Base-by-base conservation (phyloP, 2,797 vertebrate genomes). In the Garrulus glandarius region DNA sequence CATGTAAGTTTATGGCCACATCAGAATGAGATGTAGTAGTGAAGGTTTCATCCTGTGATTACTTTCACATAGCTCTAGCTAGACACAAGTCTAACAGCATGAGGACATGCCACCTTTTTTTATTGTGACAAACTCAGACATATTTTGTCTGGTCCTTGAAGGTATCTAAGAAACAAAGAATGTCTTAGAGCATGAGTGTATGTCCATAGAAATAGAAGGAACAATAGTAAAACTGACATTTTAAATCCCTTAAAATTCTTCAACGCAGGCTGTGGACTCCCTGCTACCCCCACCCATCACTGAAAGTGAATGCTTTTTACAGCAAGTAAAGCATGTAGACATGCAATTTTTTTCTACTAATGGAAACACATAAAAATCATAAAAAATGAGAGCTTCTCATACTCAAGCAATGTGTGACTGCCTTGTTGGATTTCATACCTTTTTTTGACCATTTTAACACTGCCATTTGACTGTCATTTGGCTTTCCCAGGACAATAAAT, bases 211-310 rank as follows among this genome's bases (percentile, higher is more conserved):
- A 86, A 71, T n/a, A 74, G 34, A 70, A 74, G 32, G 8, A n/a
- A 49, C 4, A 59, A 12, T 10, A 63, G 4, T 43, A 69, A 83
- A 88, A 41, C 4, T 21, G 20, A 57, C 9, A 39, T 9, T 85
- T 72, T 47, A 61, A 65, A 76, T 36, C 11, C 3, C 39, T 43
- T 74, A 43, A 65, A 77, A 50, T 59, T 80, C 10, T 67, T 24
- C 15, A 17, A 8, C 7, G 2, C 7, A 63, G 24, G 4, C 3
- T 37, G 4, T 30, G 37, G 27, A 14, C 5, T 67, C 19, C 13
- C 36, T 83, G 19, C 12, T 39, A 2, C 5, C 27, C 18, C 10
- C 6, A 19, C 0, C 2, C 17, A 13, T n/a, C 12, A 19, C 5
- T 34, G 18, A 57, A 90, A 79, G 23, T 46, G 2, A 41, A 19